Evolutionary conservation across 2,888 invertebrate genomes (phyloP).

Genomic region (Graphium colonna): DNA sequence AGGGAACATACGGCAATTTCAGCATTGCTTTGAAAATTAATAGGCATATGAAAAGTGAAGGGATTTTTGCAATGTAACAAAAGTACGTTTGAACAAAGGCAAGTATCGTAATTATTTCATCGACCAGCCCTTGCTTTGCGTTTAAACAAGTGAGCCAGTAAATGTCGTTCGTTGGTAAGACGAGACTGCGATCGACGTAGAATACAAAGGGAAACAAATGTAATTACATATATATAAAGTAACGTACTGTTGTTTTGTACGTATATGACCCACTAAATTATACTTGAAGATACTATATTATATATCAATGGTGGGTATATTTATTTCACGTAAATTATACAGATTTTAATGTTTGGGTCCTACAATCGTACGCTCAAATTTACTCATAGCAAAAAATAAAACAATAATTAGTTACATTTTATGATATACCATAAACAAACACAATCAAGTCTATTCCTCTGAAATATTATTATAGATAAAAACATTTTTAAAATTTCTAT

Average conservation of each 20-base stretch:
- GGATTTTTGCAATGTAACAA: neutral
- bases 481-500: no score
- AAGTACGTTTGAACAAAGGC: neutral
- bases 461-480: no score
- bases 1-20: neutral
- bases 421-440: no score
- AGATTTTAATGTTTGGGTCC: no score
- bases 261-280: no score
- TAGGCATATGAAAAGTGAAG: neutral
- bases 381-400: no score
- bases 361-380: no score
- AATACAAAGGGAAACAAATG: neutral
- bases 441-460: no score
- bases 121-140: conserved; percentile 12
- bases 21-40: neutral
- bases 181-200: neutral
- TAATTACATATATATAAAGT: neutral
- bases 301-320: no score
- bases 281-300: no score
- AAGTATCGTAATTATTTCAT: conserved; percentile 20
- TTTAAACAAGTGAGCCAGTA: conserved; percentile 10
- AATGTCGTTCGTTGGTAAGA: neutral
- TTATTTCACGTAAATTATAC: no score
- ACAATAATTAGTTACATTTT: no score
- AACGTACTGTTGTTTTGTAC: neutral